Conservation (phyloP, 2,113 vertebrate genomes). For the Platichthys flesus region DNA sequence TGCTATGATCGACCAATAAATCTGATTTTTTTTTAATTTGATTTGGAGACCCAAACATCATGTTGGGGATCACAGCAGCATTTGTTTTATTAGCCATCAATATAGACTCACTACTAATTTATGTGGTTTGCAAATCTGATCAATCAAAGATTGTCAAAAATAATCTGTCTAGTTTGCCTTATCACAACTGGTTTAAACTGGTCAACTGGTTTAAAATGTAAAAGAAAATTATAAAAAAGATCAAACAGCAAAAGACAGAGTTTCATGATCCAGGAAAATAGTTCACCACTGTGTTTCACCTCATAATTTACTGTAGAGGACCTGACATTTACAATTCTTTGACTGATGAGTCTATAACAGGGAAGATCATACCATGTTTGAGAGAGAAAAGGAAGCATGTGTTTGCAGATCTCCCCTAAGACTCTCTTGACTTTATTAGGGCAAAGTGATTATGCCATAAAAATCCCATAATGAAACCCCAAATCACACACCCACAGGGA, state of each 20-base stretch:
- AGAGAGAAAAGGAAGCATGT: slow-evolving; percentile 15
- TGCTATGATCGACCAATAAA: not conserved
- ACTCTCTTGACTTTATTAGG: slow-evolving; percentile 54
- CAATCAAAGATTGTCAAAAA: not conserved
- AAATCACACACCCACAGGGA: slow-evolving; percentile 39
- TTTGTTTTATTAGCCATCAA: not conserved
- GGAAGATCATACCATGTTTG: slow-evolving; percentile 11
- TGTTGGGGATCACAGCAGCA: not conserved
- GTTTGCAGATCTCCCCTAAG: slow-evolving; percentile 30
- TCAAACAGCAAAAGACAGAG: too few species aligned
- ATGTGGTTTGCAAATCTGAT: not conserved
- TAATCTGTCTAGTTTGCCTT: too few species aligned
- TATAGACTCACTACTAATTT: too few species aligned
- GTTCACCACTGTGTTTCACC: not conserved
- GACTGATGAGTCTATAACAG: not conserved
- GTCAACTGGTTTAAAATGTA: too few species aligned
- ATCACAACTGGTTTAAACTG: too few species aligned
- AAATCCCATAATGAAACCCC: slow-evolving; percentile 61
- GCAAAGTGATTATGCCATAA: slow-evolving; percentile 62
- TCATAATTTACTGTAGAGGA: not conserved
- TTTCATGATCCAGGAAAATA: not conserved
- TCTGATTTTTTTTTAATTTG: not conserved
- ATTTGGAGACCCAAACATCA: not conserved
- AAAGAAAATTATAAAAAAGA: too few species aligned
- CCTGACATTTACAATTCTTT: not conserved